Evolutionary conservation across 2,113 vertebrate species (phyloP).

Genomic region (Ascaphus truei): DNA sequence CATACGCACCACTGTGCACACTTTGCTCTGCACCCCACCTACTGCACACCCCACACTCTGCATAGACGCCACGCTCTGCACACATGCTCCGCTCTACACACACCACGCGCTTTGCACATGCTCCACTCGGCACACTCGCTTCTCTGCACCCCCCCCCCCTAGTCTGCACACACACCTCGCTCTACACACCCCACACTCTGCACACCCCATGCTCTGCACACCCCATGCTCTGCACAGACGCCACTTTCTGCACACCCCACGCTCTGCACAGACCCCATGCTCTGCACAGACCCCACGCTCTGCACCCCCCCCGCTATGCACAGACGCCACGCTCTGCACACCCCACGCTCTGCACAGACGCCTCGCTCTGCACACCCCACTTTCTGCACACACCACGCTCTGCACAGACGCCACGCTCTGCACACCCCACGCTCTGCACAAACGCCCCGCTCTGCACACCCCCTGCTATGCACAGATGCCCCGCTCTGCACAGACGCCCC

Average conservation of each 20-base stretch:
- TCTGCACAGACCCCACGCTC: neutral
- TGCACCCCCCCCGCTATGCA: neutral
- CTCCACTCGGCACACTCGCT: neutral
- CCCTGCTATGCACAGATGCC: no score
- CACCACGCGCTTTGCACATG: slow-evolving; percentile 80
- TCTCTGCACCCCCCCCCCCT: slow-evolving; percentile 78
- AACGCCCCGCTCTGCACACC: no score
- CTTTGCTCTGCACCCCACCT: slow-evolving; percentile 67
- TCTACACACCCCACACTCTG: slow-evolving; percentile 5
- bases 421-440: no score
- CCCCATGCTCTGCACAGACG: slow-evolving; percentile 81
- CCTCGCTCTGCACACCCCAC: slow-evolving; percentile 58
- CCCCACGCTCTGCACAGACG: neutral
- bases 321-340: neutral
- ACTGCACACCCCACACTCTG: no score
- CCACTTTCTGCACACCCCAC: neutral
- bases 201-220: slow-evolving; percentile 79
- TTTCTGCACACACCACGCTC: no score
- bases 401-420: no score
- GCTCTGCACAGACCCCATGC: neutral
- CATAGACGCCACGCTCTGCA: slow-evolving; percentile 74
- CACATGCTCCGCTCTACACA: slow-evolving; percentile 79
- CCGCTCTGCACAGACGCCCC: no score
- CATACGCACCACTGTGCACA: neutral
- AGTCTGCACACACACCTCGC: slow-evolving; percentile 77